Evolutionary conservation across 1,140 invertebrate genomes (phyloP).

Genomic region (Psilanteris sp.): DNA sequence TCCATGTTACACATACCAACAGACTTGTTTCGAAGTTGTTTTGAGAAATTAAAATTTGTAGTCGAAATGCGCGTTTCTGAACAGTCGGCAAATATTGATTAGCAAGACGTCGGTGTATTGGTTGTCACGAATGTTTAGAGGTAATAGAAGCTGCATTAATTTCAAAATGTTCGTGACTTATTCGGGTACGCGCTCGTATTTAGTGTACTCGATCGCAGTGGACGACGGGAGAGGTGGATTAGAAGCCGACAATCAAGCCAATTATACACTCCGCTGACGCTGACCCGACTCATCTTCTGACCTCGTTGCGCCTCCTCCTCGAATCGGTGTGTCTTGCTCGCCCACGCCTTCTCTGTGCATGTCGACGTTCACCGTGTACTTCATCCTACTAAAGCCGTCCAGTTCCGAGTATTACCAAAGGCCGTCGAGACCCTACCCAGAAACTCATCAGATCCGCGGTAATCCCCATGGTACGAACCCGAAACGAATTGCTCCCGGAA

Average conservation of each 20-base stretch:
- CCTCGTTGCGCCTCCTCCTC: slow-evolving; percentile 65
- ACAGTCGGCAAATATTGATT: slow-evolving; percentile 45
- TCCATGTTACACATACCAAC: not conserved
- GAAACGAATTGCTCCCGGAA: slow-evolving; percentile 74
- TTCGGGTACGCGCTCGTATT: slow-evolving; percentile 48
- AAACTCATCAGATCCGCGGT: slow-evolving; percentile 77
- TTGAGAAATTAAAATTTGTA: slow-evolving; percentile 27
- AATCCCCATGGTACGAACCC: slow-evolving; percentile 73
- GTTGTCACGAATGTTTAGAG: slow-evolving; percentile 29
- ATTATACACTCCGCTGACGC: slow-evolving; percentile 79
- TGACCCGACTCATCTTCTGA: slow-evolving; percentile 72
- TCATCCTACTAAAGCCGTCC: slow-evolving; percentile 69
- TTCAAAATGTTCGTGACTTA: slow-evolving; percentile 52
- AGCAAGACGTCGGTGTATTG: slow-evolving; percentile 38
- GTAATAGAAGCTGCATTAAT: slow-evolving; percentile 38
- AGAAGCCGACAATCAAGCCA: slow-evolving; percentile 79
- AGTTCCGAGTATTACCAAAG: slow-evolving; percentile 69
- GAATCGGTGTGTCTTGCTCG: slow-evolving; percentile 57
- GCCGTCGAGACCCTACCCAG: slow-evolving; percentile 68
- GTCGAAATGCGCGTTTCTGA: not conserved
- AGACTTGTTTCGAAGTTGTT: not conserved
- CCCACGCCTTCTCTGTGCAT: slow-evolving; percentile 48
- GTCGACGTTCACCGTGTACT: slow-evolving; percentile 67
- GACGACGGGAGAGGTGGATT: slow-evolving; percentile 74
- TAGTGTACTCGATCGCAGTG: slow-evolving; percentile 66